phyloP scores from a whole-genome alignment of 1,140 invertebrate species.

The Diabrotica undecimpunctata region DNA sequence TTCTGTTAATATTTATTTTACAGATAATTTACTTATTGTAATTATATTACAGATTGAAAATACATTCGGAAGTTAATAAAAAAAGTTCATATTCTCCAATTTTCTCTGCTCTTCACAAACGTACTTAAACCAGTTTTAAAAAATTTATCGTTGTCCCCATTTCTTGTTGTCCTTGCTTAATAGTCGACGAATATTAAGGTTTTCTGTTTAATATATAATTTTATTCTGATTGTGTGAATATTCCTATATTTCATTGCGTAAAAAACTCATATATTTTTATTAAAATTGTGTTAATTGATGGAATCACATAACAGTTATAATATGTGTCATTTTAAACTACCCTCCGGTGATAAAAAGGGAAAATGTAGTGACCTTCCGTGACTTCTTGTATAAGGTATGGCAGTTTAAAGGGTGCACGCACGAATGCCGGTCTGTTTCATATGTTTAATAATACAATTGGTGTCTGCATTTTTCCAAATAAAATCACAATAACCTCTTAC shows the following conservation, averaged over 20 bases:
- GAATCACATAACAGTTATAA: neutral
- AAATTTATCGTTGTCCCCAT: no score
- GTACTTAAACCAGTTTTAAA: no score
- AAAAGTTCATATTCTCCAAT: no score
- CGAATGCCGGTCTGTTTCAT: neutral
- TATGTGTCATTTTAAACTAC: neutral
- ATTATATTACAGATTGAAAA: no score
- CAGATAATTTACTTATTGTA: no score
- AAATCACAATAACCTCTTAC: conserved; percentile 1
- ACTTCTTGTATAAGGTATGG: neutral
- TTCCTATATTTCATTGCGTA: neutral
- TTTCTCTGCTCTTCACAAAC: no score
- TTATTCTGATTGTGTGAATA: no score
- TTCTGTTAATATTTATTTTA: no score
- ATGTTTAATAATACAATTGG: neutral
- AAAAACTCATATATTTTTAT: neutral
- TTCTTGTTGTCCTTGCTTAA: no score
- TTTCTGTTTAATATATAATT: no score
- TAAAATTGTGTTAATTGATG: neutral
- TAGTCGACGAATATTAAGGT: no score
- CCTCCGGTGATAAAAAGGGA: neutral
- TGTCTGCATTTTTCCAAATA: neutral
- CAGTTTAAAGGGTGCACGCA: neutral
- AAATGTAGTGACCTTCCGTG: neutral
- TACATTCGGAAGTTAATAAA: no score